phyloP scores from a whole-genome alignment of 1,140 invertebrate species.

The Hypothenemus hampei region DNA sequence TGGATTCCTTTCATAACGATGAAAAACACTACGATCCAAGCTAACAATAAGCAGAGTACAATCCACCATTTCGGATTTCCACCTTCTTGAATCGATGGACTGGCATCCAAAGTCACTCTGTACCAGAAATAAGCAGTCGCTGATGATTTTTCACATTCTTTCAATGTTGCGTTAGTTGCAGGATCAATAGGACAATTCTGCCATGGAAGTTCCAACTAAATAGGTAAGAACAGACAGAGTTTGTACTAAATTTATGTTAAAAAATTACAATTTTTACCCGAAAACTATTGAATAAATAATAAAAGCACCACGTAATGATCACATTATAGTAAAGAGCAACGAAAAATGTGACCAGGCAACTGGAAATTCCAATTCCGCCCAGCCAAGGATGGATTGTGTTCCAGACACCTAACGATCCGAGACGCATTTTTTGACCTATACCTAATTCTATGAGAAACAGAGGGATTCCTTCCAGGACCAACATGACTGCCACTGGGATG shows the following conservation, averaged over 20 bases:
- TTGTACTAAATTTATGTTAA: not conserved
- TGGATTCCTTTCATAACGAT: constrained; percentile 98
- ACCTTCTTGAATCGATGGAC: constrained; percentile 74
- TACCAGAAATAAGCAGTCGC: constrained; percentile 90
- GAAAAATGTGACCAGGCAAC: constrained; percentile 87
- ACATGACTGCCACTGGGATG: constrained; percentile 93
- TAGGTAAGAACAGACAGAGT: not conserved
- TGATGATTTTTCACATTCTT: constrained; percentile 77
- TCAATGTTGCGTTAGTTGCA: constrained; percentile 61
- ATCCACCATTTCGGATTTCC: constrained; percentile 93
- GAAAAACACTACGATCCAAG: constrained; percentile 93
- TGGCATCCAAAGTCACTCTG: constrained; percentile 75
- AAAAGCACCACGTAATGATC: constrained; percentile 98
- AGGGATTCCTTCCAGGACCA: constrained; percentile 87
- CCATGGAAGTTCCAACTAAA: constrained; percentile 76
- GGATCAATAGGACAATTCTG: constrained; percentile 62
- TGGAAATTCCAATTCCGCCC: constrained; percentile 83
- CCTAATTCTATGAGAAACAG: constrained; percentile 91
- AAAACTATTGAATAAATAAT: constrained; percentile 88
- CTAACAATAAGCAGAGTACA: constrained; percentile 82
- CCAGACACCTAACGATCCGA: constrained; percentile 89
- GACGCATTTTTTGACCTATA: constrained; percentile 85
- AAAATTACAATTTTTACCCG: constrained; percentile 58
- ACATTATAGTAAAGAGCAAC: constrained; percentile 96
- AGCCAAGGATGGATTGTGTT: constrained; percentile 91